A percentile compares a stretch with the other conserved stretches of the same genome.
Conservation (phyloP, 2,113 vertebrate species). For the Tachycineta bicolor region DNA sequence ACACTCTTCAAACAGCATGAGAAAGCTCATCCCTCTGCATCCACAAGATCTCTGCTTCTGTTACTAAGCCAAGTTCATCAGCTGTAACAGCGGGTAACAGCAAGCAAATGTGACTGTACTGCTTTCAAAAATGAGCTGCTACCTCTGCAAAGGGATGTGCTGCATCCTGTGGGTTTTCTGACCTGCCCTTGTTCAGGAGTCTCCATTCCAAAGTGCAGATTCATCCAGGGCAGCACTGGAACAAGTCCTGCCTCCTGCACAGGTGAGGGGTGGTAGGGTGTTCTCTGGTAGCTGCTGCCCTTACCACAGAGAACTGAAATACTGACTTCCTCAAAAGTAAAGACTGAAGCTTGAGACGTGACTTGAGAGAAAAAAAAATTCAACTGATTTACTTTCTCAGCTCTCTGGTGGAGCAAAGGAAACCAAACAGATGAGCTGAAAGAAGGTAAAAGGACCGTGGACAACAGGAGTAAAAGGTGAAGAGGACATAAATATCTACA, state of each 20-base stretch:
- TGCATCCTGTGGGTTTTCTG: rapidly evolving
- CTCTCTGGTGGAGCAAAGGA: background rate
- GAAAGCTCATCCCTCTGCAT: background rate
- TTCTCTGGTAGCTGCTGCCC: background rate
- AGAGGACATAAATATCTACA: background rate
- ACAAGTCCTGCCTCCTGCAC: background rate
- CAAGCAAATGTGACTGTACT: background rate
- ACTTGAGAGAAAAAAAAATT: background rate
- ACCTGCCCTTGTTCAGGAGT: background rate
- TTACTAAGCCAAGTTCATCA: background rate
- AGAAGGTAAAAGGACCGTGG: background rate
- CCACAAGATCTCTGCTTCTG: background rate
- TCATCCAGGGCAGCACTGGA: background rate
- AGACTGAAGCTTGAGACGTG: background rate
- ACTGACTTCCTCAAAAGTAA: background rate
- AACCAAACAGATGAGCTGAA: background rate
- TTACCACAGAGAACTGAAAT: background rate
- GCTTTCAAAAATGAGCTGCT: background rate
- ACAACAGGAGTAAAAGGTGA: background rate
- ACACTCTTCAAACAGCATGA: background rate
- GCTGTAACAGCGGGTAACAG: background rate
- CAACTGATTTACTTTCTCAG: background rate
- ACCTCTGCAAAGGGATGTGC: background rate
- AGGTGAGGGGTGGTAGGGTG: background rate
- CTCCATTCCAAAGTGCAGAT: background rate